These are phyloP conservation scores for Pristionchus arcanus DNA, from an alignment of 2,888 invertebrate species.

Conservation along the genomic window DNA sequence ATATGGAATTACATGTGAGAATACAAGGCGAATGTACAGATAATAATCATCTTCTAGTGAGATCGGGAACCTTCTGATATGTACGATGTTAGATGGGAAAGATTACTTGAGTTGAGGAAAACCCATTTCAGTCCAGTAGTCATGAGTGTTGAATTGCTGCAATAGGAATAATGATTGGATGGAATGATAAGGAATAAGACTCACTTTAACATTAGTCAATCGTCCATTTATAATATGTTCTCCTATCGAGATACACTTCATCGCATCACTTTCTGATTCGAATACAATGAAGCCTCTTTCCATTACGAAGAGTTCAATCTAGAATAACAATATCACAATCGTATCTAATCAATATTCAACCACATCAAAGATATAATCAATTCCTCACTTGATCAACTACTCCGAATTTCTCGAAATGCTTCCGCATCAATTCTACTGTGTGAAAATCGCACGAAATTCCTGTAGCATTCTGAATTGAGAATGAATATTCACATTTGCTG, in stretches of 20 bases:
- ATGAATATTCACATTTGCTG: neutral
- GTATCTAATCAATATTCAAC: slow-evolving; percentile 27
- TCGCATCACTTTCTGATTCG: slow-evolving; percentile 71
- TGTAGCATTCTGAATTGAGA: neutral
- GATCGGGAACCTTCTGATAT: neutral
- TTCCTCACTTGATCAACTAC: slow-evolving; percentile 70
- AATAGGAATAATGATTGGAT: neutral
- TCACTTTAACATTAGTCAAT: slow-evolving; percentile 29
- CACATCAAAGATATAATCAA: neutral
- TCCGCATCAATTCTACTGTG: slow-evolving; percentile 74
- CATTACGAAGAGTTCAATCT: slow-evolving; percentile 47
- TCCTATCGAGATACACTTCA: slow-evolving; percentile 65
- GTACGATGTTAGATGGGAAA: neutral
- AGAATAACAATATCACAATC: neutral
- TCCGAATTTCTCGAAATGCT: slow-evolving; percentile 77
- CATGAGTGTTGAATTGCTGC: slow-evolving; percentile 3
- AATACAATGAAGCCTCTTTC: slow-evolving; percentile 77
- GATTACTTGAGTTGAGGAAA: slow-evolving; percentile 45
- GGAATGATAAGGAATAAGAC: neutral
- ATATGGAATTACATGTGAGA: neutral
- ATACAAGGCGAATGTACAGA: slow-evolving; percentile 28
- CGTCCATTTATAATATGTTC: slow-evolving; percentile 65
- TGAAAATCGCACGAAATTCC: slow-evolving; percentile 72
- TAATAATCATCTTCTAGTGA: slow-evolving; percentile 31
- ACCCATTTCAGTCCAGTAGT: slow-evolving; percentile 51